Evolutionary conservation across 2,113 vertebrate species (phyloP), one percentile per base, ranked within the genome.

Genomic region (Ivindomyrus marchei): DNA sequence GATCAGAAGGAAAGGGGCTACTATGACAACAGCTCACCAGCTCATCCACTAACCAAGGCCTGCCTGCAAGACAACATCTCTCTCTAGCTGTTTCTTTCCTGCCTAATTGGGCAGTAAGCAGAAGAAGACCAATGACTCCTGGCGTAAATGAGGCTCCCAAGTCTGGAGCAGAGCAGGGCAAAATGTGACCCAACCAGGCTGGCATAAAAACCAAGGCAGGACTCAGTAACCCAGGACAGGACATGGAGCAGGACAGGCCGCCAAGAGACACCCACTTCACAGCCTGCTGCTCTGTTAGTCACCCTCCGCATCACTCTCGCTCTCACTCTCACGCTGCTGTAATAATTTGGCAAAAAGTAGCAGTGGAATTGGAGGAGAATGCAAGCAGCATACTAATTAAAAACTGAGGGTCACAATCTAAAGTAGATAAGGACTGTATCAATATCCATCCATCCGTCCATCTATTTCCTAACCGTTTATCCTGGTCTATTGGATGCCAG

Each of bases 281-380:
- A 46, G 83, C 42, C 83, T 13, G 83, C 39, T n/a, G 83, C 45
- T 24, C 83, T n/a, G 42, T 85, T 47, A 85, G 83, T 85, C 83
- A 85, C 31, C 3, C 70, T 77, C 4, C 31, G 4, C 58, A 66
- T 66, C n/a, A n/a, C 58, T 36, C 31, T 77, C 31, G 21, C 83
- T 85, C 83, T 84, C 80, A 47, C 80, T 85, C 21, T 85, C 83
- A 85, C 8, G 24, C 7, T 85, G 19, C 39, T n/a, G 83, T 85
- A 47, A 45, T n/a, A 45, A 85, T 47, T 47, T 85, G 83, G 19
- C 83, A 85, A 85, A 85, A 85, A 85, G 47, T 47, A 85, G 83
- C 83, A 24, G 83, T 47, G 8, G 45, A 46, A 47, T n/a, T 85
- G 45, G 39, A 8, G 45, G 45, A 47, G 42, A 85, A 85, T 10